Percentiles rank a stretch among this genome's conserved stretches.
Evolutionary conservation across 2,113 vertebrate species (phyloP).

Genomic region (Grammatotria lemairii): DNA sequence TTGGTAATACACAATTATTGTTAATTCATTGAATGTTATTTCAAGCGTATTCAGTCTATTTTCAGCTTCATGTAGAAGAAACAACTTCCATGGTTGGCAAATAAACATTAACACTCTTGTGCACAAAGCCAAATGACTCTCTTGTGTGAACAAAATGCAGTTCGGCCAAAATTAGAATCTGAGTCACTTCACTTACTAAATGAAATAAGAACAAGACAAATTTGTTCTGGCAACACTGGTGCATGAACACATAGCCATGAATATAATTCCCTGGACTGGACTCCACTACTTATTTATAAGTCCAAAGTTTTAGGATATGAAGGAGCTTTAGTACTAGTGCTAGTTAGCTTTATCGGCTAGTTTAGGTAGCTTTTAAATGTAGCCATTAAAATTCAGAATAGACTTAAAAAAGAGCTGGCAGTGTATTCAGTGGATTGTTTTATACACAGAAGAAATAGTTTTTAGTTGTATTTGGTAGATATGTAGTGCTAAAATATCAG

Average conservation of each 20-base stretch:
- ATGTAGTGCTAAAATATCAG: not conserved
- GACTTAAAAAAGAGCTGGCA: not conserved
- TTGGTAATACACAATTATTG: constrained; percentile 29
- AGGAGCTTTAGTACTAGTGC: not conserved
- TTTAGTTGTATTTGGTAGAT: not conserved
- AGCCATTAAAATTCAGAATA: not conserved
- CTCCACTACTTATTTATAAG: not conserved
- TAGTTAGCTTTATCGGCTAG: not conserved
- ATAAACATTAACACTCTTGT: not conserved
- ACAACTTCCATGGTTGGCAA: constrained; percentile 12
- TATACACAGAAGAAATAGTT: not conserved
- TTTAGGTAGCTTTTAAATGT: not conserved
- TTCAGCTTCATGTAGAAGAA: constrained; percentile 31
- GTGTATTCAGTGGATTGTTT: not conserved
- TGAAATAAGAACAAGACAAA: not conserved
- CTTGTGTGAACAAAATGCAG: not conserved
- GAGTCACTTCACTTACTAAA: not conserved
- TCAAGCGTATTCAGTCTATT: constrained; percentile 31
- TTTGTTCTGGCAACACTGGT: not conserved
- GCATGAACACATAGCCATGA: not conserved
- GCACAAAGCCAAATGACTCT: constrained; percentile 1
- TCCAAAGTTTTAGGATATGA: not conserved
- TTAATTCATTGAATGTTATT: constrained; percentile 23
- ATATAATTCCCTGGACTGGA: not conserved
- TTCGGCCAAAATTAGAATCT: not conserved